phyloP scores from a whole-genome alignment of 2,888 invertebrate species.

The Flabesymbios commensalis region DNA sequence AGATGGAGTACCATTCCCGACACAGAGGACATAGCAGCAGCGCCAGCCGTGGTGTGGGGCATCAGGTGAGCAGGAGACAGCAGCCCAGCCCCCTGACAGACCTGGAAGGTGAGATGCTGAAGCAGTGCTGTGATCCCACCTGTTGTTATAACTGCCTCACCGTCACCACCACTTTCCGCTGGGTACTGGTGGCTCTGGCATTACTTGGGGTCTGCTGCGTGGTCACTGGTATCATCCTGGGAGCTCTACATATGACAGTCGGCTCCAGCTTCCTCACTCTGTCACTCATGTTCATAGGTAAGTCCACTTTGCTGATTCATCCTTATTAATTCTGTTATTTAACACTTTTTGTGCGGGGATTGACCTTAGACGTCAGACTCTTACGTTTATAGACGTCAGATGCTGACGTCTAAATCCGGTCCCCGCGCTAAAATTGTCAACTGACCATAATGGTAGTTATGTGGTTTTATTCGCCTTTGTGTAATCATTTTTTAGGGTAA shows the following conservation, averaged over 20 bases:
- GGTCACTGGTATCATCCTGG: conserved; percentile 56
- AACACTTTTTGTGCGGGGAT: too few species aligned
- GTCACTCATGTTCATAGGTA: conserved; percentile 60
- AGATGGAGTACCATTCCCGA: not conserved
- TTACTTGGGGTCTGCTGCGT: conserved; percentile 57
- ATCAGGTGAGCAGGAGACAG: not conserved
- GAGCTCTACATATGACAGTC: conserved; percentile 40
- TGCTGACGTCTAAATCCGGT: too few species aligned
- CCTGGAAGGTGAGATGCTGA: conserved; percentile 10
- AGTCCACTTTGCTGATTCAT: too few species aligned
- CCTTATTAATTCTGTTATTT: too few species aligned
- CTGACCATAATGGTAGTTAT: too few species aligned
- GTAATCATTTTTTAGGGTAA: too few species aligned
- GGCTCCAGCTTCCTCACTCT: conserved; percentile 50
- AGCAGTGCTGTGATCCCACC: conserved; percentile 21
- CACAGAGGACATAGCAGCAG: not conserved
- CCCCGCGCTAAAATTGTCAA: too few species aligned
- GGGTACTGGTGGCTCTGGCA: conserved; percentile 55
- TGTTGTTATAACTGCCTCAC: conserved; percentile 50
- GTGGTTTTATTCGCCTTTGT: not conserved
- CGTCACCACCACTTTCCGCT: conserved; percentile 52
- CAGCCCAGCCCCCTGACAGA: not conserved
- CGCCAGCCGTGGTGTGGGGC: not conserved
- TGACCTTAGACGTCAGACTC: too few species aligned
- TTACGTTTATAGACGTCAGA: too few species aligned